These are phyloP conservation scores for Helicoverpa zea DNA, from an alignment of 1,140 invertebrate species.

Conservation along the genomic window DNA sequence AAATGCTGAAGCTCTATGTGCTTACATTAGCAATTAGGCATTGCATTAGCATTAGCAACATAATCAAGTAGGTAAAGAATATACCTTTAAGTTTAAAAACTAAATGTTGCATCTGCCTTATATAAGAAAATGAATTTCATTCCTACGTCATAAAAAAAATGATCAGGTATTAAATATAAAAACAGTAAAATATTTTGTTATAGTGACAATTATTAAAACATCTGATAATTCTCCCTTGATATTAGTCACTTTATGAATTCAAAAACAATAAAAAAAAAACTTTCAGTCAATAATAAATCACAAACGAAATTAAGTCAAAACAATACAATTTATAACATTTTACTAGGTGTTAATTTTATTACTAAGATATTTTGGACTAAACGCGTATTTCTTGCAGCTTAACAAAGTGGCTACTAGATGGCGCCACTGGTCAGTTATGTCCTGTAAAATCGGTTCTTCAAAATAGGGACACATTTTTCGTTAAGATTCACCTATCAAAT, in stretches of 20 bases:
- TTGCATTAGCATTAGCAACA: neutral
- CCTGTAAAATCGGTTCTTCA: too few relatives aligned
- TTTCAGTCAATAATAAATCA: conserved; percentile 33
- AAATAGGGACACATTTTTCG: too few relatives aligned
- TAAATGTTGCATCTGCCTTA: too few relatives aligned
- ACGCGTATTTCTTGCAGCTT: neutral
- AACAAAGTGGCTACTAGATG: too few relatives aligned
- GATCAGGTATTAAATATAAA: too few relatives aligned
- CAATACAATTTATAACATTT: conserved; percentile 4
- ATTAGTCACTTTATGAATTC: too few relatives aligned
- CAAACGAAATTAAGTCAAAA: conserved; percentile 12
- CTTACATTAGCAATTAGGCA: conserved; percentile 22
- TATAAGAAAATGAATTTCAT: too few relatives aligned
- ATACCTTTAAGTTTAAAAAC: too few relatives aligned
- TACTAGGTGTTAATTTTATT: neutral
- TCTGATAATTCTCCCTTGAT: too few relatives aligned
- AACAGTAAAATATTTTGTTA: neutral
- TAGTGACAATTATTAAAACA: neutral
- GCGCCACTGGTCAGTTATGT: too few relatives aligned
- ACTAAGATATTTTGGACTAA: conserved; percentile 26
- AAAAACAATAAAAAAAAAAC: neutral
- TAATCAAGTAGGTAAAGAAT: neutral
- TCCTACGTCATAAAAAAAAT: too few relatives aligned
- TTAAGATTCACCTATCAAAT: too few relatives aligned
- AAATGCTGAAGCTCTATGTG: conserved; percentile 40